A percentile compares a stretch with the other conserved stretches of the same genome.
Conservation (phyloP, 2,797 vertebrate genomes). For the Paguma larvata region DNA sequence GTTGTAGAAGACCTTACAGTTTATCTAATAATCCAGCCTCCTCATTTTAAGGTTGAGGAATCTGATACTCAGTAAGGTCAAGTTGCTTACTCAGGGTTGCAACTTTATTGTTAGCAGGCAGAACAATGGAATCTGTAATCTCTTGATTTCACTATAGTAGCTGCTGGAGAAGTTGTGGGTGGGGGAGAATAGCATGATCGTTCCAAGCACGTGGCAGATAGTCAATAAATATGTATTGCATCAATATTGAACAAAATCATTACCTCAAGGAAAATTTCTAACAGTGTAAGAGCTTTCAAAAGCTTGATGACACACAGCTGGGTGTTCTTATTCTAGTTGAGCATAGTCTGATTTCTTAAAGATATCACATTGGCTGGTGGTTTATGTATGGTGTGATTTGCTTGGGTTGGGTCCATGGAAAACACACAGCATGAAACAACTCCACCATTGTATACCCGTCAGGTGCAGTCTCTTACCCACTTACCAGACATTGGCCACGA, state of each 20-base stretch:
- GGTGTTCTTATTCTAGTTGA: conserved; percentile 63
- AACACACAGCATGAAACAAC: neutral
- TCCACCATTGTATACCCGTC: conserved; percentile 47
- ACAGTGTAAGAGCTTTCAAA: neutral
- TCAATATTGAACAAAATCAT: conserved; percentile 35
- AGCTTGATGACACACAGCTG: neutral
- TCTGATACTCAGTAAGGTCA: neutral
- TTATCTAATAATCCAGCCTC: neutral
- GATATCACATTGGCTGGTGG: neutral
- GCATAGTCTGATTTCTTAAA: conserved; percentile 42
- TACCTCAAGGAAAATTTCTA: conserved; percentile 40
- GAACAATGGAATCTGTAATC: neutral
- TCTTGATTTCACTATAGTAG: neutral
- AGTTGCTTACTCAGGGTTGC: neutral
- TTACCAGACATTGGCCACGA: neutral
- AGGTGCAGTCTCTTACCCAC: neutral
- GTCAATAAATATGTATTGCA: neutral
- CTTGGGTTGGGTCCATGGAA: conserved; percentile 35
- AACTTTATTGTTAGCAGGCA: neutral
- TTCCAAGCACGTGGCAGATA: neutral
- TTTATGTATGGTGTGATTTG: neutral
- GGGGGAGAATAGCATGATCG: neutral
- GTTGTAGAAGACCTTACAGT: neutral
- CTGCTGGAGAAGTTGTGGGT: neutral
- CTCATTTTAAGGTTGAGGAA: neutral